Conservation (phyloP, 64 coral and sea anemone genomes). For the Stichodactyla mertensii region DNA sequence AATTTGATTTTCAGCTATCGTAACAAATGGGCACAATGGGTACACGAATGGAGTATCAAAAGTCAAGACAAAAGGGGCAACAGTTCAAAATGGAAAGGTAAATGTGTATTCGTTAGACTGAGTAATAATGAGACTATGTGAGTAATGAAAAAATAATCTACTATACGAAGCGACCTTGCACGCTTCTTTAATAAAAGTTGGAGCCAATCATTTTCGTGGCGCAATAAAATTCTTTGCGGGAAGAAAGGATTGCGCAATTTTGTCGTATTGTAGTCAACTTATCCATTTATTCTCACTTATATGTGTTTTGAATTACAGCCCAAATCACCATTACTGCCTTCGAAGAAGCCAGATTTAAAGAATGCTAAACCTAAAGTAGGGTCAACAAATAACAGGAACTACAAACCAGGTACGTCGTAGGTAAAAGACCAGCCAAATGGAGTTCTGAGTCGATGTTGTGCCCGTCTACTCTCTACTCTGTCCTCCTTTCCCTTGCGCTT, state of each 20-base stretch:
- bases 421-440: not conserved
- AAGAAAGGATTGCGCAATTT: too few relatives aligned
- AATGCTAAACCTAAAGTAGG: conserved; percentile 59
- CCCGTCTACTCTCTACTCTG: not conserved
- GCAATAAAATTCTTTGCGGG: too few relatives aligned
- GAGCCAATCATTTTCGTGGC: too few relatives aligned
- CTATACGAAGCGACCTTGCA: too few relatives aligned
- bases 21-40: conserved; percentile 12
- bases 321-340: not conserved
- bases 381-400: conserved; percentile 39
- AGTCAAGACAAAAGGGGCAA: not conserved
- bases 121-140: too few relatives aligned
- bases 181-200: too few relatives aligned
- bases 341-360: conserved; percentile 31
- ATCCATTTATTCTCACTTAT: not conserved
- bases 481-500: too few relatives aligned
- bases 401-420: conserved; percentile 53
- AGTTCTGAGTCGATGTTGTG: not conserved
- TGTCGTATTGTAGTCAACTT: too few relatives aligned
- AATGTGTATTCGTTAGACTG: not conserved
- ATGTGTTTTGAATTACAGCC: not conserved
- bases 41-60: not conserved
- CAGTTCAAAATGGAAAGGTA: conserved; percentile 7
- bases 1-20: not conserved
- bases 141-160: too few relatives aligned